phyloP scores from a whole-genome alignment of 1,140 invertebrate species.

The Meloidogyne exigua region DNA sequence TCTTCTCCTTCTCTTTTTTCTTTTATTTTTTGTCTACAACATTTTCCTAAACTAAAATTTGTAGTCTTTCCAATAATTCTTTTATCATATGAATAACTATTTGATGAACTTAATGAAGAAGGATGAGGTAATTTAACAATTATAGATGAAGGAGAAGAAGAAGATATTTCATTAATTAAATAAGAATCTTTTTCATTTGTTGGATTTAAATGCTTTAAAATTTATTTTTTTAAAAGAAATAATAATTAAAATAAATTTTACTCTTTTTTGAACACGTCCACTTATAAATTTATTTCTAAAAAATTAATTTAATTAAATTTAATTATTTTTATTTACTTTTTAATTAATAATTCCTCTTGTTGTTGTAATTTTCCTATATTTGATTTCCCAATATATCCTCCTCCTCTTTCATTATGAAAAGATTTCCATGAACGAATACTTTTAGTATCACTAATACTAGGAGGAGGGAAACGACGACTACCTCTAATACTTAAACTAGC shows the following conservation, averaged over 20 bases:
- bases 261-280: conserved; percentile 31
- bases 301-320: neutral
- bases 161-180: neutral
- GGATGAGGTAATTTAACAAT: conserved; percentile 2
- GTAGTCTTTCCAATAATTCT: neutral
- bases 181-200: conserved; percentile 7
- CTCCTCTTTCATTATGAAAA: conserved; percentile 14
- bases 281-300: conserved; percentile 31
- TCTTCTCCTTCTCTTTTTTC: neutral
- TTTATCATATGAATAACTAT: neutral
- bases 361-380: conserved; percentile 8
- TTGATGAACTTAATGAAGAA: conserved; percentile 10
- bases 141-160: neutral
- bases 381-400: neutral
- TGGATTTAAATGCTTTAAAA: conserved; percentile 15
- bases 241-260: neutral
- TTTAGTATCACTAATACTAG: conserved; percentile 53
- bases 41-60: neutral
- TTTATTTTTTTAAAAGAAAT: neutral
- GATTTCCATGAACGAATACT: conserved; percentile 45
- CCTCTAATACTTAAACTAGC: conserved; percentile 37
- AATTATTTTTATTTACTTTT: conserved; percentile 3
- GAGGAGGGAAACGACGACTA: neutral
- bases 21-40: neutral
- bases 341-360: conserved; percentile 9